Conservation (phyloP, 2,888 invertebrate genomes). For the Sceliomorpha sp. region DNA sequence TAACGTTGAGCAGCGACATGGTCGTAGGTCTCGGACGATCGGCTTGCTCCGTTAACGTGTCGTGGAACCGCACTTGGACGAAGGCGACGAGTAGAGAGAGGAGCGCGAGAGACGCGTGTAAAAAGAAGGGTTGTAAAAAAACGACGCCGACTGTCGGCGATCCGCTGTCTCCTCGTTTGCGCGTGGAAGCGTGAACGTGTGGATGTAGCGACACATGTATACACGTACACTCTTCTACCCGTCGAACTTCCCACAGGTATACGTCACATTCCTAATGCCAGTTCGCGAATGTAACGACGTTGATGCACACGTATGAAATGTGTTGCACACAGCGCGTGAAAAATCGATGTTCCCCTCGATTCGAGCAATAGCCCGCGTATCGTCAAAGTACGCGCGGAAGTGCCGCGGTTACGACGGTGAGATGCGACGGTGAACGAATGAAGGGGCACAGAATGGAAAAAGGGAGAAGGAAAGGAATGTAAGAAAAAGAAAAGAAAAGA, state of each 20-base stretch:
- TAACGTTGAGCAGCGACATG: conserved; percentile 53
- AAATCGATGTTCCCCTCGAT: conserved; percentile 47
- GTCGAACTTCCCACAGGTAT: neutral
- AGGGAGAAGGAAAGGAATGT: too few species aligned
- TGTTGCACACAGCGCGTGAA: conserved; percentile 26
- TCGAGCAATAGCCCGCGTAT: conserved; percentile 37
- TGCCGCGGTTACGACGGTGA: neutral
- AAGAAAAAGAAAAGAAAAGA: too few species aligned
- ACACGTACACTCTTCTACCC: neutral
- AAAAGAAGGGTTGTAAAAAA: conserved; percentile 48
- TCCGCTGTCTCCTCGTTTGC: conserved; percentile 6
- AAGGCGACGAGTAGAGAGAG: conserved; percentile 6
- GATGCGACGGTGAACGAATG: conserved; percentile 17
- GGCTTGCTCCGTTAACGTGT: conserved; percentile 26
- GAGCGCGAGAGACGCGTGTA: conserved; percentile 30
- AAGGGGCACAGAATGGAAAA: too few species aligned
- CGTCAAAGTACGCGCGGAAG: neutral
- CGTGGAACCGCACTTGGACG: conserved; percentile 29
- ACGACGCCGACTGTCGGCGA: conserved; percentile 20
- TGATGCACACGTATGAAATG: conserved; percentile 22
- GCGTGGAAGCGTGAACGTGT: too few species aligned
- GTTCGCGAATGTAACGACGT: neutral
- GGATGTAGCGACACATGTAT: neutral
- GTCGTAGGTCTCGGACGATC: conserved; percentile 20
- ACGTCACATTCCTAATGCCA: conserved; percentile 7